Evolutionary conservation across 2,113 vertebrate genomes (phyloP).

Genomic region (Geococcyx californianus): DNA sequence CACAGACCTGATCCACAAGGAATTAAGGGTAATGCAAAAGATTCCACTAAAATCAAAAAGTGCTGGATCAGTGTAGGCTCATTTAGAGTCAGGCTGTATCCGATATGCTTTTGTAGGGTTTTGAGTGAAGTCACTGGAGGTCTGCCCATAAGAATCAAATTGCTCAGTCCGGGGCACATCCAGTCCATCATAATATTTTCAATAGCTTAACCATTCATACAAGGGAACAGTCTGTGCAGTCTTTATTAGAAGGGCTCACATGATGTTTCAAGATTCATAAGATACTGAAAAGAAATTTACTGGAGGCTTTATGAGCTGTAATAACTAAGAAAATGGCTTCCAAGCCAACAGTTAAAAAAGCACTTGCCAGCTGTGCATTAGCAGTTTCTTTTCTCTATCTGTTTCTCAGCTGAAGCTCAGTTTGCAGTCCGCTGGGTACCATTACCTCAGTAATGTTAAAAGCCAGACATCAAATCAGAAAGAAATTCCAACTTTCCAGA

Average conservation of each 20-base stretch:
- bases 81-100: not conserved
- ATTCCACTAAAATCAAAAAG: not conserved
- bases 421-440: conserved; percentile 41
- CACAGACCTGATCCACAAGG: not conserved
- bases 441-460: conserved; percentile 41
- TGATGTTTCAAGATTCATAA: conserved; percentile 44
- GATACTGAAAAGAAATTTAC: conserved; percentile 57
- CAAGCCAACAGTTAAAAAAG: conserved; percentile 45
- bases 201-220: conserved; percentile 27
- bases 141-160: not conserved
- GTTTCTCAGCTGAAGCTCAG: conserved; percentile 52
- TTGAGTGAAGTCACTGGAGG: not conserved
- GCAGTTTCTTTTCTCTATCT: conserved; percentile 49
- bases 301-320: conserved; percentile 52
- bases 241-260: conserved; percentile 40
- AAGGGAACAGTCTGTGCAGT: not conserved
- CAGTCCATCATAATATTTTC: not conserved
- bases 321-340: conserved; percentile 54
- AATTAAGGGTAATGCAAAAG: not conserved
- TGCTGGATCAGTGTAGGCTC: not conserved
- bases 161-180: not conserved
- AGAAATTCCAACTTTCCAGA: conserved; percentile 54
- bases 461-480: conserved; percentile 43
- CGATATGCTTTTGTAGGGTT: not conserved
- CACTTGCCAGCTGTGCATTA: conserved; percentile 42